Percentiles rank a stretch among this genome's conserved stretches.
Conservation (phyloP, 1,140 invertebrate genomes). For the Drosophila nigromelanica region DNA sequence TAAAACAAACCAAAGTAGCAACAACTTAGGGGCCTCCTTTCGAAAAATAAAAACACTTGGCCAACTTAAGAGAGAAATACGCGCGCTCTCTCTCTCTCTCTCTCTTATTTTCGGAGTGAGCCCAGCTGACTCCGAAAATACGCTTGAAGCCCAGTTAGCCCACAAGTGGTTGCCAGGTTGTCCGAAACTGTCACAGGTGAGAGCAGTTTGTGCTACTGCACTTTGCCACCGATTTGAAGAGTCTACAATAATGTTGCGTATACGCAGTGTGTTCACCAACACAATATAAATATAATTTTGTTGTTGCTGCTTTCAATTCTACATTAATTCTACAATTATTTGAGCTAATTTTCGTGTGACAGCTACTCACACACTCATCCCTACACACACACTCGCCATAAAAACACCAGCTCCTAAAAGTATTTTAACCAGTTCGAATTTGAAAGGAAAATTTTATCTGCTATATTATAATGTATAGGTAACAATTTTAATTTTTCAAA, state of each 20-base stretch:
- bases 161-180: slow-evolving; percentile 69
- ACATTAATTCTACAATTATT: slow-evolving; percentile 18
- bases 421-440: slow-evolving; percentile 7
- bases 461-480: too few relatives aligned
- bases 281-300: neutral
- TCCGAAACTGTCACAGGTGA: neutral
- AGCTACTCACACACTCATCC: slow-evolving; percentile 1
- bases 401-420: too few relatives aligned
- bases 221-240: slow-evolving; percentile 21
- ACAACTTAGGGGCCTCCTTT: slow-evolving; percentile 40
- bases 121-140: slow-evolving; percentile 63
- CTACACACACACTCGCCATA: too few relatives aligned
- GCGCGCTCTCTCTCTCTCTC: neutral
- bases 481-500: too few relatives aligned
- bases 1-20: slow-evolving; percentile 40
- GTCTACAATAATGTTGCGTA: slow-evolving; percentile 20
- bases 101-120: slow-evolving; percentile 25
- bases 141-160: slow-evolving; percentile 30
- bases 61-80: slow-evolving; percentile 22
- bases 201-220: slow-evolving; percentile 14
- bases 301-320: neutral
- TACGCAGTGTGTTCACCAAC: slow-evolving; percentile 12
- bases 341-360: slow-evolving; percentile 29
- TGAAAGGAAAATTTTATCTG: too few relatives aligned
- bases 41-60: slow-evolving; percentile 28